phyloP scores from a whole-genome alignment of 1,140 invertebrate species.

The Colletes latitarsis region DNA sequence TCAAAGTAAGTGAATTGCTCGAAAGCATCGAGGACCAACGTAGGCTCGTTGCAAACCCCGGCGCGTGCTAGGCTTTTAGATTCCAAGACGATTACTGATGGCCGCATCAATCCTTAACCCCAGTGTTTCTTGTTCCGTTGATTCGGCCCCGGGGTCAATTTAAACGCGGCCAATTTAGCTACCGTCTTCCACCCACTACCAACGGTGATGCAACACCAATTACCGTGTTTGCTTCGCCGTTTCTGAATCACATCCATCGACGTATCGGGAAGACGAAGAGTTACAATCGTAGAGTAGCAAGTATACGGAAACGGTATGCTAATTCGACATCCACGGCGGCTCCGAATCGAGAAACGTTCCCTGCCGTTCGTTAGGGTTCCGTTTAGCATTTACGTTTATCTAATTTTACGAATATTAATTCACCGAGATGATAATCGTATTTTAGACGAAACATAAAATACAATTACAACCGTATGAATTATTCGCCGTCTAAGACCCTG shows the following conservation, averaged over 20 bases:
- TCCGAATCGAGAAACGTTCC: background rate
- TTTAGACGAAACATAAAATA: background rate
- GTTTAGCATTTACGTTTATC: too few relatives aligned
- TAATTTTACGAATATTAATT: too few relatives aligned
- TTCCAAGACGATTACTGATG: constrained; percentile 24
- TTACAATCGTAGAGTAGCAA: too few relatives aligned
- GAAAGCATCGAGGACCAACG: constrained; percentile 53
- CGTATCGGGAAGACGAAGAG: too few relatives aligned
- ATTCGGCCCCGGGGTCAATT: constrained; percentile 33
- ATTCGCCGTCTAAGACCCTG: background rate
- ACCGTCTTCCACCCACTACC: background rate
- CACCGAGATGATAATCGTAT: too few relatives aligned
- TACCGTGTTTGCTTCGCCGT: constrained; percentile 8
- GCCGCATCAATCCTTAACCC: constrained; percentile 25
- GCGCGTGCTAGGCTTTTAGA: background rate
- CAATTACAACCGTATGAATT: background rate
- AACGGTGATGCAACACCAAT: constrained; percentile 33
- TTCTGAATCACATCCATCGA: background rate
- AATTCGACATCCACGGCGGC: constrained; percentile 1
- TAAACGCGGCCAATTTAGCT: constrained; percentile 28
- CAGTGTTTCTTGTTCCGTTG: constrained; percentile 25
- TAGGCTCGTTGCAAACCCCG: constrained; percentile 40
- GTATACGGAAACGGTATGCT: background rate
- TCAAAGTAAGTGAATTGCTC: constrained; percentile 80
- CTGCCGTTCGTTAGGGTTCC: background rate